Evolutionary conservation across 2,797 vertebrate species (phyloP), one percentile per base, ranked within the genome.

Genomic region (Acanthis flammea): DNA sequence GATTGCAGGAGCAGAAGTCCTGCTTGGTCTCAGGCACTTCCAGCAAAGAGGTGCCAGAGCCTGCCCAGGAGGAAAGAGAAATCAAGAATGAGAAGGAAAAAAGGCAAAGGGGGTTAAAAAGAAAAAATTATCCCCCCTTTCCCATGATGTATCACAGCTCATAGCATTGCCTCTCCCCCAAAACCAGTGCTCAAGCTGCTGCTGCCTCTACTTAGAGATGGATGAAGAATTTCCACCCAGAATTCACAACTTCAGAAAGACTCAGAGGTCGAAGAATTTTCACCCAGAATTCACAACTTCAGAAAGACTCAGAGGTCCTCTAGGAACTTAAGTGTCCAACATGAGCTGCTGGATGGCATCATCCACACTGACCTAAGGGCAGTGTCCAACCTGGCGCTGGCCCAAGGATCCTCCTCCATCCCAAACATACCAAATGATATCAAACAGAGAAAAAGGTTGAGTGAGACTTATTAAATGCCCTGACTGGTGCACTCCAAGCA

Each of bases 401-500:
- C 61, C 80, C 5, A 2, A 58, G 28, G 58, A 96, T 79, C 63
- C 19, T 73, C 75, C 23, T 86, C 41, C 45, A 15, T 78, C 57
- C 28, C 39, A 24, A 45, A 53, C 0, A 0, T 22, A 45, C 23
- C 57, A 28, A 27, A 39, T 1, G 25, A 60, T 81, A 88, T 58
- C 81, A 94, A 96, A 93, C 53, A 71, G 94, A 93, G 74, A 19
- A 12, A 87, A 86, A 95, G 84, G 85, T 61, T 96, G 92, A 90
- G 89, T 47, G 70, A 90, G 87, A 94, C 83, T 95, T 93, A 90
- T 89, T 88, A 96, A 86, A 84, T n/a, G 72, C 89, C 90, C 96
- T 67, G 51, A 82, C 30, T 95, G 95, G 92, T 85, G 72, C 91
- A 85, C 90, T 96, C 85, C 83, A 92, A 88, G 95, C 62, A 76